Evolutionary conservation across 2,113 vertebrate genomes (phyloP), one percentile per base, ranked within the genome.

Genomic region (Psettodes erumei): DNA sequence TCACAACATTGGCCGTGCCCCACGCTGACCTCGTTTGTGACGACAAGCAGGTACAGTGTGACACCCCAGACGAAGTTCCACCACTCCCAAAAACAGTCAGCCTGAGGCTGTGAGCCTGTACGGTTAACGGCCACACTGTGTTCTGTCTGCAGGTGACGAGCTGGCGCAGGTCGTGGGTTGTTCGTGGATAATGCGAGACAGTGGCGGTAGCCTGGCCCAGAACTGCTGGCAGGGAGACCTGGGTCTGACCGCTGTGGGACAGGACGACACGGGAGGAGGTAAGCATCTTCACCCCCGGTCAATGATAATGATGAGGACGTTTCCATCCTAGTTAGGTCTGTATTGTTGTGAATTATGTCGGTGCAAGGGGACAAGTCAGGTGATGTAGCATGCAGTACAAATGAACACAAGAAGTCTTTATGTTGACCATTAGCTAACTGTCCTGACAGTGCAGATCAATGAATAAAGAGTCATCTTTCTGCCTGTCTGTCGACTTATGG

Each of bases 141-240:
- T 25, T 4, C 6, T 65, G 16, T 67, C 67, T 80, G 43, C 11
- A 94, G 93, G 89, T 84, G 90, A 90, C 91, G 88, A 92, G 92
- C 94, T 95, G 94, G 94, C 94, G 93, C 94, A 94, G 88, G 92
- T 94, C 18, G 94, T 92, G 88, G 89, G 93, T 77, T 93, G 93
- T 85, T 85, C 92, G 93, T 94, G 94, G 94, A 94, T 92, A 79
- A 95, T 95, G 94, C 91, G 94, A 89, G 94, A 94, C 90, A 91
- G 93, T 86, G 93, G 94, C 60, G 88, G 93, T 77, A 94, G 94
- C 89, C 89, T 94, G 86, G 90, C 92, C 82, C 94, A 94, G 90
- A 95, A 94, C 87, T 91, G 91, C 90, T 95, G 94, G 94, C 94
- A 95, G 85, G 93, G 93, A 59, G 93, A 95, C 74, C 91, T 94